Conservation (phyloP, 2,797 vertebrate genomes). For the Xenopus petersii region DNA sequence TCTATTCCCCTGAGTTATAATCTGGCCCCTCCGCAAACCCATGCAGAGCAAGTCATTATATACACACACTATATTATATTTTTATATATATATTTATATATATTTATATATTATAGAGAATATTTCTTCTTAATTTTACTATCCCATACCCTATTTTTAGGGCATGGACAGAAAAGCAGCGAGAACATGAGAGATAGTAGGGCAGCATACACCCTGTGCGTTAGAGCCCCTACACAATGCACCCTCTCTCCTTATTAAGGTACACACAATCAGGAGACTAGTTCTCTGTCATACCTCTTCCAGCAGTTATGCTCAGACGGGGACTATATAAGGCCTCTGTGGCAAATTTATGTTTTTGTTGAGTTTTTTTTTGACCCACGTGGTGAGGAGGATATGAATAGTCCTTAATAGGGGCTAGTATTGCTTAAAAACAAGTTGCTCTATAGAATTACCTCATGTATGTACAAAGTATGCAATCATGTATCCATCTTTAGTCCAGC, state of each 20-base stretch:
- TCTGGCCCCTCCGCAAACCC: slow-evolving; percentile 32
- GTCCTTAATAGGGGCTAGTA: no score
- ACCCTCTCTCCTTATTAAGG: not conserved
- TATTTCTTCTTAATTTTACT: slow-evolving; percentile 38
- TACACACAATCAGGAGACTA: not conserved
- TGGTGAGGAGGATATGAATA: no score
- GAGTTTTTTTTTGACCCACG: no score
- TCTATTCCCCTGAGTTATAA: slow-evolving; percentile 53
- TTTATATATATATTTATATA: not conserved
- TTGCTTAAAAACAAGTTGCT: no score
- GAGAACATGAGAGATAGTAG: not conserved
- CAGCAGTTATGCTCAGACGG: not conserved
- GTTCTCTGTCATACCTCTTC: not conserved
- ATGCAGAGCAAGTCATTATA: slow-evolving; percentile 10
- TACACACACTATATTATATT: slow-evolving; percentile 3
- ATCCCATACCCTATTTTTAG: slow-evolving; percentile 27
- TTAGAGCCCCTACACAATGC: slow-evolving; percentile 8
- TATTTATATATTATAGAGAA: slow-evolving; percentile 45
- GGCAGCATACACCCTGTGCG: slow-evolving; percentile 14
- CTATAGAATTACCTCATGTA: no score
- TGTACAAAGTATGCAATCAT: no score
- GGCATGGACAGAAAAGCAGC: slow-evolving; percentile 27
- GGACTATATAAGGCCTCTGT: slow-evolving; percentile 15
- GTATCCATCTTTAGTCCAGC: no score
- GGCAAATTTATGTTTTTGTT: not conserved